Conservation (phyloP, 2,888 invertebrate genomes). For the Metallyticus violacea region DNA sequence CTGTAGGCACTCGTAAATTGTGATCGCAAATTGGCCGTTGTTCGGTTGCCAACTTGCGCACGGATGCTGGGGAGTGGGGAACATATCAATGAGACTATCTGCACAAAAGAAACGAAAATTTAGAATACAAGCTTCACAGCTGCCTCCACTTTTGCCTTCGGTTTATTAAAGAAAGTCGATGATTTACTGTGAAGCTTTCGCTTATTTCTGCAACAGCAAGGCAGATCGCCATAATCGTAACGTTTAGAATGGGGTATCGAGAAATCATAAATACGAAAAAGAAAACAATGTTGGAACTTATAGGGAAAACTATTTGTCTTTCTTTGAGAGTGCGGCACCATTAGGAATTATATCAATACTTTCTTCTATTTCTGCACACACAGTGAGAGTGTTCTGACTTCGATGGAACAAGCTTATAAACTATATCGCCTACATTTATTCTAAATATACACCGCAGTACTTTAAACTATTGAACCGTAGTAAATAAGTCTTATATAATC, state of each 20-base stretch:
- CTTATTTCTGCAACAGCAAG: background rate
- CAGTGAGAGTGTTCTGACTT: too few species aligned
- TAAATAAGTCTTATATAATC: too few species aligned
- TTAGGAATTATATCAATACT: too few species aligned
- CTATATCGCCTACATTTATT: too few species aligned
- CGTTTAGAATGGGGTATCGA: background rate
- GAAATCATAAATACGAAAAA: background rate
- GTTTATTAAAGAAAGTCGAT: background rate
- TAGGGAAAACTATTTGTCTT: background rate
- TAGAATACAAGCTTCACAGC: background rate
- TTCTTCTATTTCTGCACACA: too few species aligned
- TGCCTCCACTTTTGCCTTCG: too few species aligned
- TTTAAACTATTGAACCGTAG: too few species aligned
- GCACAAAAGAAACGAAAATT: background rate
- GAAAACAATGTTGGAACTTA: background rate
- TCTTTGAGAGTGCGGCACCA: too few species aligned
- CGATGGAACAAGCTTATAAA: too few species aligned
- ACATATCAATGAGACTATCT: background rate
- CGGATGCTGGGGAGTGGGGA: too few species aligned
- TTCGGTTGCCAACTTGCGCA: background rate
- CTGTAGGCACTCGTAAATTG: background rate
- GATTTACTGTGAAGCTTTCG: background rate
- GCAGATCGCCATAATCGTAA: background rate
- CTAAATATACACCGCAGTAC: too few species aligned
- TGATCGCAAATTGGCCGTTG: background rate